phyloP scores from a whole-genome alignment of 2,113 vertebrate genomes.

The Zootoca vivipara region DNA sequence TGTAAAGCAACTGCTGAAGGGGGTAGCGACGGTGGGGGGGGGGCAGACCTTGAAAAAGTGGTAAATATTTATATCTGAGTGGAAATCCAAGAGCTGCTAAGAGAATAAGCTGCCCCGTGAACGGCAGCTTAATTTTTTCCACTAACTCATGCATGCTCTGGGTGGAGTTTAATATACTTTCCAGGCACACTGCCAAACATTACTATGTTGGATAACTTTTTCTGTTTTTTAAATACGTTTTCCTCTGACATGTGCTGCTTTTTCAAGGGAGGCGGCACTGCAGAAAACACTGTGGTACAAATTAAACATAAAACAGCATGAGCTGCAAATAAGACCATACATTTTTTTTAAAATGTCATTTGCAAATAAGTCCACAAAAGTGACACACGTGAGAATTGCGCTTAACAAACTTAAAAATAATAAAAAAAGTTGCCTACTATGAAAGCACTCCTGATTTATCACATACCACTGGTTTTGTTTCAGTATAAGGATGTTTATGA shows the following conservation, averaged over 20 bases:
- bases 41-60: constrained; percentile 36
- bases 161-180: constrained; percentile 57
- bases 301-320: no score
- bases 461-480: no score
- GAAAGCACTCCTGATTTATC: no score
- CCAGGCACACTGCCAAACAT: constrained; percentile 67
- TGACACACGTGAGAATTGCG: no score
- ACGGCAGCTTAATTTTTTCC: constrained; percentile 20
- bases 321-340: no score
- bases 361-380: no score
- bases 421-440: no score
- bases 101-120: constrained; percentile 26
- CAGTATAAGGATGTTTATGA: no score
- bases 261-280: neutral
- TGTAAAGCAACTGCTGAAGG: constrained; percentile 29
- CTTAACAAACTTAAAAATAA: no score
- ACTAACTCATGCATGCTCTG: constrained; percentile 49
- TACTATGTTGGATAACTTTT: constrained; percentile 17
- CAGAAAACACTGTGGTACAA: neutral
- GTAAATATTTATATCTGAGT: constrained; percentile 64
- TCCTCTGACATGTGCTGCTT: constrained; percentile 31
- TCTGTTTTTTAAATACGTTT: neutral
- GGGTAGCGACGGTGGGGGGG: neutral
- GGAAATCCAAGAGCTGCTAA: constrained; percentile 60
- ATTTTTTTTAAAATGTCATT: no score